These are phyloP conservation scores for Elgonia sp. DNA, from an alignment of 2,888 invertebrate species.

Conservation along the genomic window DNA sequence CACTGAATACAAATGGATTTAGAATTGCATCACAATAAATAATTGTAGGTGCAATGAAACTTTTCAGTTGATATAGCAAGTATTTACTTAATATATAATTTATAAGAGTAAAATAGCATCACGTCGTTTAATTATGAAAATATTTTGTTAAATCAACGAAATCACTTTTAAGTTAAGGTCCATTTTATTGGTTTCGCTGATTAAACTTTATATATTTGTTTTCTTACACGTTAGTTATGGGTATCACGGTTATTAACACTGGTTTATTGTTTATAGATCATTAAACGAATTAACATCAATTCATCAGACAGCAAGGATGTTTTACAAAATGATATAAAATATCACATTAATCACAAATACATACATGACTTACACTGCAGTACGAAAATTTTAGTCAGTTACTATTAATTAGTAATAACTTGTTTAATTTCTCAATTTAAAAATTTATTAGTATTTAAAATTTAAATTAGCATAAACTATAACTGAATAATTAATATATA, in stretches of 20 bases:
- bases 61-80: no score
- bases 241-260: conserved; percentile 42
- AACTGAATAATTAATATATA: not conserved
- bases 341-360: conserved; percentile 60
- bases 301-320: conserved; percentile 37
- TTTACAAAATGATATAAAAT: conserved; percentile 63
- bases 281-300: conserved; percentile 36
- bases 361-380: conserved; percentile 20
- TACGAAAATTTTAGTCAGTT: conserved; percentile 33
- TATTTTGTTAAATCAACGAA: conserved; percentile 42
- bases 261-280: conserved; percentile 18
- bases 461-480: conserved; percentile 1
- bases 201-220: conserved; percentile 16
- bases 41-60: no score
- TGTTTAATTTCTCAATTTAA: no score
- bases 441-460: no score
- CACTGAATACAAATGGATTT: no score
- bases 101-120: no score
- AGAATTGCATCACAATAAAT: no score
- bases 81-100: no score
- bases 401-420: conserved; percentile 4
- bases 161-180: not conserved
- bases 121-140: conserved; percentile 25
- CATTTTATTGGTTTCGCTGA: conserved; percentile 33
- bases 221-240: conserved; percentile 13